These are phyloP conservation scores for Cryptocephalus moraei DNA, from an alignment of 2,888 invertebrate genomes.

Conservation along the genomic window DNA sequence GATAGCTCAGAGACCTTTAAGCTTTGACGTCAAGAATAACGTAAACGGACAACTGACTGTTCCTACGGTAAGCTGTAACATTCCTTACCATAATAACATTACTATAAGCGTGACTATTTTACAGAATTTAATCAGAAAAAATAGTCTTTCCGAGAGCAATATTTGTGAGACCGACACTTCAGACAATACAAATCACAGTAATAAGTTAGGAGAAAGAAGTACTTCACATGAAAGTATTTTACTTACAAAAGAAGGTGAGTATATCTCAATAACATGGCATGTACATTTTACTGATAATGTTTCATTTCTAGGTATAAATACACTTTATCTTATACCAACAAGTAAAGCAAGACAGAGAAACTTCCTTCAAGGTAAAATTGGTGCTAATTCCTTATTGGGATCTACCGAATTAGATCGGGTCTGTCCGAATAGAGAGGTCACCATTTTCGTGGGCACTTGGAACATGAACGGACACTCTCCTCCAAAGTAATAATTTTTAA, in stretches of 20 bases:
- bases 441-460: slow-evolving; percentile 89
- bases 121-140: slow-evolving; percentile 25
- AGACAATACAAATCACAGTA: slow-evolving; percentile 18
- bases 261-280: too few species aligned
- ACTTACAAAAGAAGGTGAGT: slow-evolving; percentile 25
- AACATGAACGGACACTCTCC: slow-evolving; percentile 91
- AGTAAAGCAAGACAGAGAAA: slow-evolving; percentile 74
- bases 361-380: slow-evolving; percentile 68
- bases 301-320: slow-evolving; percentile 13
- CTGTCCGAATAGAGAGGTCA: slow-evolving; percentile 74
- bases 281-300: background rate
- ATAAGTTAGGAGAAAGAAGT: slow-evolving; percentile 29
- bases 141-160: slow-evolving; percentile 34
- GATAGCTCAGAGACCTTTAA: slow-evolving; percentile 33
- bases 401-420: slow-evolving; percentile 76
- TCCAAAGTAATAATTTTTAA: slow-evolving; percentile 53
- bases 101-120: slow-evolving; percentile 1
- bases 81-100: background rate
- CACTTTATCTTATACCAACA: slow-evolving; percentile 63
- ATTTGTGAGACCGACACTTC: slow-evolving; percentile 18
- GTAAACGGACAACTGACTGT: slow-evolving; percentile 7
- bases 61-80: slow-evolving; percentile 11
- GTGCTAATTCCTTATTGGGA: slow-evolving; percentile 73
- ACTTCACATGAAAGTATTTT: slow-evolving; percentile 35
- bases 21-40: slow-evolving; percentile 27